Evolutionary conservation across 2,888 invertebrate species (phyloP).

Genomic region (Drymonia ruficornis): DNA sequence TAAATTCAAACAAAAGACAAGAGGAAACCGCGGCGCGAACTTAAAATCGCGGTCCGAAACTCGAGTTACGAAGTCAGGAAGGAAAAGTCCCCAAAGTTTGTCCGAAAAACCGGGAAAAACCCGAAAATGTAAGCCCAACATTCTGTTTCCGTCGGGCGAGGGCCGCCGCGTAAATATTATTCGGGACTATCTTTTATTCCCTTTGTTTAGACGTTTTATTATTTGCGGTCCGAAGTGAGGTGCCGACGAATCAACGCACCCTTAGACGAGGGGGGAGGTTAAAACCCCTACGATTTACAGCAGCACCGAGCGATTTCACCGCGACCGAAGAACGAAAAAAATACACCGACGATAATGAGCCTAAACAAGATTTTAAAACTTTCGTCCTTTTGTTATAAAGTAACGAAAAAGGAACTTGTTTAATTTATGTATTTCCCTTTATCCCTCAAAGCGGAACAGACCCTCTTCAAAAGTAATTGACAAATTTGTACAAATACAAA

Average conservation of each 20-base stretch:
- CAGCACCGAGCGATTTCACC: constrained; percentile 43
- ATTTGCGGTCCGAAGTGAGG: constrained; percentile 61
- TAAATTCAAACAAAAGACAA: constrained; percentile 69
- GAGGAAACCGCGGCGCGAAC: constrained; percentile 64
- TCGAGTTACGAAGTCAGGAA: constrained; percentile 74
- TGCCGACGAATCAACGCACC: constrained; percentile 36
- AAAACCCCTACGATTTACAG: constrained; percentile 40
- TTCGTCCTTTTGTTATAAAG: constrained; percentile 62
- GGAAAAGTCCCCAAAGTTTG: constrained; percentile 70
- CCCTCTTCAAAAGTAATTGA: constrained; percentile 69
- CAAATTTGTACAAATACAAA: constrained; percentile 69
- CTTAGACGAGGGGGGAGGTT: constrained; percentile 19
- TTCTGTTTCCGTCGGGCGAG: constrained; percentile 69
- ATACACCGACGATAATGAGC: constrained; percentile 58
- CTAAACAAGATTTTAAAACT: constrained; percentile 70
- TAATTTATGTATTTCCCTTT: constrained; percentile 65
- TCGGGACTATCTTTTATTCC: constrained; percentile 72
- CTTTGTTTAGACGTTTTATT: constrained; percentile 76
- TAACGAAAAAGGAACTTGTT: constrained; percentile 63
- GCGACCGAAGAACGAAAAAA: constrained; percentile 39
- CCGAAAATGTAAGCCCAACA: constrained; percentile 72
- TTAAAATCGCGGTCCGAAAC: constrained; percentile 68
- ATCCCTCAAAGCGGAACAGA: constrained; percentile 51
- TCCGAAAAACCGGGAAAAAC: constrained; percentile 69
- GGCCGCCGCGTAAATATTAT: constrained; percentile 74